Conservation (phyloP, 2,888 invertebrate genomes). For the Volucella inanis region DNA sequence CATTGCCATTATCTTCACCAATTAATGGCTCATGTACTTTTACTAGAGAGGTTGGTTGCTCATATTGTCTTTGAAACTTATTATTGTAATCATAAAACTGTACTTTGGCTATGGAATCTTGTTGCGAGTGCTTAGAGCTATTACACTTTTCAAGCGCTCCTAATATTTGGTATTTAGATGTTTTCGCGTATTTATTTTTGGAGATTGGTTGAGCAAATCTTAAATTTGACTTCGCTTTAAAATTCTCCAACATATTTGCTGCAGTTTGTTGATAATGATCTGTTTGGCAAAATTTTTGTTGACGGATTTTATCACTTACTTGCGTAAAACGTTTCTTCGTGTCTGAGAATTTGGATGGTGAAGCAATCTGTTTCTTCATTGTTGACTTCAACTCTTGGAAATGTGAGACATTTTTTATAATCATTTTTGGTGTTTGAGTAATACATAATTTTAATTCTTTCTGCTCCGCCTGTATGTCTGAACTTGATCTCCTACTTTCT, state of each 20-base stretch:
- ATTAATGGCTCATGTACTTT: constrained; percentile 78
- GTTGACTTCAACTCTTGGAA: background rate
- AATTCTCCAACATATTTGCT: background rate
- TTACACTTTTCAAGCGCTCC: constrained; percentile 17
- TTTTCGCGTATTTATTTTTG: background rate
- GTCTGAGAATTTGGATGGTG: background rate
- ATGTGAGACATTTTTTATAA: background rate
- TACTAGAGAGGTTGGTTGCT: constrained; percentile 80
- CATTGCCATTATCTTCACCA: constrained; percentile 75
- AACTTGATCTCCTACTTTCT: background rate
- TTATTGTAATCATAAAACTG: constrained; percentile 84
- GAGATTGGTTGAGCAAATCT: background rate
- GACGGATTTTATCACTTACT: constrained; percentile 58
- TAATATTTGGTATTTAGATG: background rate
- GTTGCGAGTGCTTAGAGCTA: constrained; percentile 8
- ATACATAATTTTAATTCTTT: too few relatives aligned
- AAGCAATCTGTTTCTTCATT: background rate
- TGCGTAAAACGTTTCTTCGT: constrained; percentile 58
- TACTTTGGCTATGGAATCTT: constrained; percentile 76
- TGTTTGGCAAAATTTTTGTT: constrained; percentile 27
- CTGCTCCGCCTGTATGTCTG: background rate
- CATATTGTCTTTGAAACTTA: constrained; percentile 82
- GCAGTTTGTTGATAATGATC: background rate
- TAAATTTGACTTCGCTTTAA: constrained; percentile 9
- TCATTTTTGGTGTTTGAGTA: background rate